Evolutionary conservation across 2,888 invertebrate genomes (phyloP), one percentile per base, ranked within the genome.

Genomic region (Euzophera pinguis): DNA sequence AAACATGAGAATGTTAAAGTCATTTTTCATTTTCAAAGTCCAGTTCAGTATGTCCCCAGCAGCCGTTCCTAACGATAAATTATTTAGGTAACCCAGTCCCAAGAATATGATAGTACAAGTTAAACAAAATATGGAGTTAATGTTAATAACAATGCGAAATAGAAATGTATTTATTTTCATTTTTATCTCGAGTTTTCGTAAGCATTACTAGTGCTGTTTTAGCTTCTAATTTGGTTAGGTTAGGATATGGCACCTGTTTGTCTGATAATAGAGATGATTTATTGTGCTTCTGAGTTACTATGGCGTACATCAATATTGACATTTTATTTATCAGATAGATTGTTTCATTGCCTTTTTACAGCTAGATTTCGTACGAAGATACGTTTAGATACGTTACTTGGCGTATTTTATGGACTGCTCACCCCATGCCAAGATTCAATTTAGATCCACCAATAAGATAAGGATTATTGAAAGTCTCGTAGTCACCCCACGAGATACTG

Each of bases 381-480:
- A 63, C 51, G 58, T 55, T 56, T 54, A 58, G 63, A 64, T 67
- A 63, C 62, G 62, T 64, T 63, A 58, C 65, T 67, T 60, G 50
- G 67, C 73, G 69, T 69, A 68, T 75, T 87, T 86, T 85, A 88
- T 83, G 73, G 75, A 76, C 73, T 75, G 73, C 69, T 67, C 73
- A 76, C 75, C 80, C 82, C 71, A 71, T 67, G 75, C 67, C 76
- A 74, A 73, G 79, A 87, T 88, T 87, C 85, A 88, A 89, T 88
- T 88, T 87, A 87, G 88, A 89, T 88, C 68, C 65, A 73, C 71
- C 73, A 73, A 72, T 71, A 65, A 73, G 87, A 86, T 88, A 84
- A 70, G 69, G 57, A 58, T 58, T 57, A 67, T 67, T 67, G 68
- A 71, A 70, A 56, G 64, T 63, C 60, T 58, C 62, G 61, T 63